Evolutionary conservation across 2,113 vertebrate species (phyloP).

Genomic region (Philantomba maxwellii): DNA sequence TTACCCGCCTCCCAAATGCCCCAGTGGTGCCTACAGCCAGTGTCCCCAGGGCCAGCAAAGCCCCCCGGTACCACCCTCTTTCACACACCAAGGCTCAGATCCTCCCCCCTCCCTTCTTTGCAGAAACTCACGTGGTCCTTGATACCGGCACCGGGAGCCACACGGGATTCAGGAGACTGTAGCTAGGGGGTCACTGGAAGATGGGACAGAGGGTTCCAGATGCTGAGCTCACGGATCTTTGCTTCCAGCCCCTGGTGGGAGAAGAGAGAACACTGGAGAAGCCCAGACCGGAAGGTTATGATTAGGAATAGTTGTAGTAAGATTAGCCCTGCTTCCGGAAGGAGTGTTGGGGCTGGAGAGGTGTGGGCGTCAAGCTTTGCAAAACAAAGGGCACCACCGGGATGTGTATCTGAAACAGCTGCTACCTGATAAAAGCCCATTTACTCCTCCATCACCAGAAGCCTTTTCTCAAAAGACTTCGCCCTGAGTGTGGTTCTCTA

Average conservation of each 20-base stretch:
- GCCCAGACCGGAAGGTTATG: no score
- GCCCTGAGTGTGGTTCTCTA: background rate
- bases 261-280: background rate
- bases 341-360: no score
- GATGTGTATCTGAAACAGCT: background rate
- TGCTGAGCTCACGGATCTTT: background rate
- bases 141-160: rapidly evolving
- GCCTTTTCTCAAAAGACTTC: background rate
- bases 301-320: no score
- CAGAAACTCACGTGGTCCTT: no score
- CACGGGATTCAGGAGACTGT: background rate
- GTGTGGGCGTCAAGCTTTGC: background rate
- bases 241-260: background rate
- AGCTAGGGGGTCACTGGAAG: background rate
- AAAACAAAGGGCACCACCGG: background rate
- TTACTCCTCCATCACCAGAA: background rate
- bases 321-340: no score
- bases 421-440: background rate
- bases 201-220: rapidly evolving
- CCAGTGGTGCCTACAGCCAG: background rate
- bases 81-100: rapidly evolving
- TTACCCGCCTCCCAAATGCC: background rate
- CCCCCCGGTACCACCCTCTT: rapidly evolving
- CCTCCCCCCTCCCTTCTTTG: background rate
- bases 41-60: background rate